Evolutionary conservation across 2,797 vertebrate species (phyloP), one percentile per base, ranked within the genome.

Genomic region (Oryzias sinensis): DNA sequence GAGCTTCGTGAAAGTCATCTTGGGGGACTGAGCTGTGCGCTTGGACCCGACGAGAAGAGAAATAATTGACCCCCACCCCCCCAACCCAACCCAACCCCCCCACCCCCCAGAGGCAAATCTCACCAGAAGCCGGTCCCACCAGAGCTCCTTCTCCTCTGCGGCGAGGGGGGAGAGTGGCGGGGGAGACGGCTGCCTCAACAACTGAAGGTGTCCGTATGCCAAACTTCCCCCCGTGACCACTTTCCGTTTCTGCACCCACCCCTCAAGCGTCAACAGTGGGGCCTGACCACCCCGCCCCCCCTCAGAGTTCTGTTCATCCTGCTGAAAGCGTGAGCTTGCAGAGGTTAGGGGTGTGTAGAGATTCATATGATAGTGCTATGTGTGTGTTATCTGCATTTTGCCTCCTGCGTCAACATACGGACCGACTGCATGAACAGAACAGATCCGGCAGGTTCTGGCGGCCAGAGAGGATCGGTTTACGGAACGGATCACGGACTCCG

Each of bases 1-100:
- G 56, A 94, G 93, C 90, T 99, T 97, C 86, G 97, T 98, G 84
- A 97, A 95, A 82, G 89, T 91, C 83, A 94, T 97, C 91, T 83
- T 98, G 82, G 94, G 94, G 79, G 94, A 96, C 88, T 96, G 93
- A 96, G 77, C 1, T 1, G 58, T 58, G 5, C 57, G 49, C 55
- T 15, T 64, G 62, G 41, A 44, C 49, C 49, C 29, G 37, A 42
- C 6, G 7, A 24, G 37, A 43, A 53, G 44, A 62, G 43, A 49
- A 64, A 53, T 46, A 46, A 22, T 17, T 54, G 42, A 33, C 25
- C 14, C 49, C 72, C 72, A 62, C 79, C 62, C 70, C 64, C 51
- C 20, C 80, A 71, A 76, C 71, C 84, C 18, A 70, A 50, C 64
- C 89, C 47, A 33, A 43, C 49, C 56, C 33, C 33, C 56, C 66